These are phyloP conservation scores for Taxidea taxus DNA, from an alignment of 2,113 vertebrate species.

Conservation along the genomic window DNA sequence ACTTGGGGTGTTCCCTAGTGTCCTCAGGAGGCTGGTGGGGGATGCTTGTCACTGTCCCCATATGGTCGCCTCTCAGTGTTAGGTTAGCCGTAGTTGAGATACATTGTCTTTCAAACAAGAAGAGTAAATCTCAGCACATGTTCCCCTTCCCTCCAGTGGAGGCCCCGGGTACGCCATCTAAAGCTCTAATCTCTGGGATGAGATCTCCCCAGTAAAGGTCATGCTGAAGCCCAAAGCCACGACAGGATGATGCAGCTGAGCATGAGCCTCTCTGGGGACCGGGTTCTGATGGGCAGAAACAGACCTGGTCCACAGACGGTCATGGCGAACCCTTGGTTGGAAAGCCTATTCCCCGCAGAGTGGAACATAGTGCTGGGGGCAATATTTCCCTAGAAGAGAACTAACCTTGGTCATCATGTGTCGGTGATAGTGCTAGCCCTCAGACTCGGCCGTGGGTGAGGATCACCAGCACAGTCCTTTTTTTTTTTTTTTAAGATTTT, in stretches of 20 bases:
- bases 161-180: neutral
- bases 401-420: neutral
- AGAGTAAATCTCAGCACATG: neutral
- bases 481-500: too few species aligned
- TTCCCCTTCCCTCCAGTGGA: neutral
- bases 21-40: slow-evolving; percentile 27
- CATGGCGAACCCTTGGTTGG: neutral
- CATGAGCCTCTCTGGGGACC: neutral
- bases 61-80: neutral
- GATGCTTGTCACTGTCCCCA: neutral
- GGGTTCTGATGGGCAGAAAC: neutral
- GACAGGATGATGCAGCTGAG: neutral
- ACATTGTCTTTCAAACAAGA: neutral
- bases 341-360: neutral
- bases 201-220: neutral
- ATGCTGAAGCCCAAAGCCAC: too few species aligned
- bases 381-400: neutral
- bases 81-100: neutral
- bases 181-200: neutral
- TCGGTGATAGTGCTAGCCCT: accelerated
- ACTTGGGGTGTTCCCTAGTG: neutral
- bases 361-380: accelerated
- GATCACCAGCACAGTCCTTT: neutral
- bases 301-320: neutral
- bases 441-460: neutral